phyloP scores from a whole-genome alignment of 2,113 vertebrate genomes.

The Hippocampus barbouri region DNA sequence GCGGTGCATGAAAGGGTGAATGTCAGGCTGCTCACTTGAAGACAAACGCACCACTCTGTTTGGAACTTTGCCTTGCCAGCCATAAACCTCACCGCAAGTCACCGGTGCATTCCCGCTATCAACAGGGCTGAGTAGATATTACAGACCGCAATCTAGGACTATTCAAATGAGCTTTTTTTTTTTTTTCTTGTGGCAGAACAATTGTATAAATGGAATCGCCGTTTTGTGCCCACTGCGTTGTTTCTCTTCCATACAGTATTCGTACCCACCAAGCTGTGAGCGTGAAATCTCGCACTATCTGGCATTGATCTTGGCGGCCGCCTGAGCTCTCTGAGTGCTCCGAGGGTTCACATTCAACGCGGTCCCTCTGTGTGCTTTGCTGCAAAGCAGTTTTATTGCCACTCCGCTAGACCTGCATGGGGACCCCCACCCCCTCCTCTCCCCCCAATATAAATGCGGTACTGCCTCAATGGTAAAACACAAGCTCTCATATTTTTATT shows the following conservation, averaged over 20 bases:
- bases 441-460: conserved; percentile 17
- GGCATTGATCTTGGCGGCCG: not conserved
- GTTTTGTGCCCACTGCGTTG: not conserved
- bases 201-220: not conserved
- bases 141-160: not conserved
- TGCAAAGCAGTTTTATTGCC: conserved; percentile 1
- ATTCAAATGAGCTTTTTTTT: not conserved
- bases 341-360: not conserved
- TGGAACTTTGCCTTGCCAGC: not conserved
- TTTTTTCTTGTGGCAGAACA: not conserved
- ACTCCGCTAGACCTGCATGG: not conserved
- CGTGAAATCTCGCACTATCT: conserved; percentile 1
- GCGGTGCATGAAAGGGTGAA: too few relatives aligned
- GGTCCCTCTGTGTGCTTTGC: conserved; percentile 1
- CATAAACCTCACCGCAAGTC: not conserved
- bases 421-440: not conserved
- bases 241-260: not conserved
- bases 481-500: conserved; percentile 6
- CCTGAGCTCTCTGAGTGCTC: not conserved
- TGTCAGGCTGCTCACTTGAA: not conserved
- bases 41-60: not conserved
- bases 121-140: not conserved
- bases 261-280: not conserved
- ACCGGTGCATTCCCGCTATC: not conserved
- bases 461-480: conserved; percentile 10